Base-by-base conservation (phyloP, 2,888 invertebrate genomes). In the Caradrina kadenii region DNA sequence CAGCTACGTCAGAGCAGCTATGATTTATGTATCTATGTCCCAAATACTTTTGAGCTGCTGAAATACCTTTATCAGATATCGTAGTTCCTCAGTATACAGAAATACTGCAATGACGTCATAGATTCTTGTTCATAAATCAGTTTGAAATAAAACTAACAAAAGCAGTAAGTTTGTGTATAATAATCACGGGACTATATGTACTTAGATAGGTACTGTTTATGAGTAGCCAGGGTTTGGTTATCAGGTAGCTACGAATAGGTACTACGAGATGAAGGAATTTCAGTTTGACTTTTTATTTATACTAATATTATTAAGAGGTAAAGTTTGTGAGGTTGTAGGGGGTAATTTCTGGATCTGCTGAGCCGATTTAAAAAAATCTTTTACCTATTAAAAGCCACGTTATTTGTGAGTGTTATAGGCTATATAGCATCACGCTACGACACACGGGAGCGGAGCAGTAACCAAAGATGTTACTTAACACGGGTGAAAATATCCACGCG, bases 51-150 rank as follows among this genome's bases (percentile, higher is more conserved):
- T 73, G 75, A 83, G 31, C 79, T 66, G 26, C 58, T 65, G 11
- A 79, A 83, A 76, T 71, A 69, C 69, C 53, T 62, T 81, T 82
- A 82, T 79, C 79, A 77, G 81, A 81, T 79, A 79, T 80, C 68
- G 50, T 31, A 59, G 61, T 66, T 54, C 60, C 19, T 71, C 53
- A 39, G 60, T 76, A 66, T 63, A 78, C 77, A 78, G 42, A 69
- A 74, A 66, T 56, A 63, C 60, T 53, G 45, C 35, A 22, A 26
- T 50, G 54, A 71, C 80, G 77, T 80, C 77, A 78, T 54, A 48
- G 31, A 45, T 74, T 70, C 53, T 19, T 13, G 31, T 42, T 48
- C 50, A 13, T 76, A 61, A 76, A 70, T 80, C 49, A 58, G 56
- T 54, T 77, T 63, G 50, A 76, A 66, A 76, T 74, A 65, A 69